Base-by-base conservation (phyloP, 2,113 vertebrate species). In the Tachysurus fulvidraco region DNA sequence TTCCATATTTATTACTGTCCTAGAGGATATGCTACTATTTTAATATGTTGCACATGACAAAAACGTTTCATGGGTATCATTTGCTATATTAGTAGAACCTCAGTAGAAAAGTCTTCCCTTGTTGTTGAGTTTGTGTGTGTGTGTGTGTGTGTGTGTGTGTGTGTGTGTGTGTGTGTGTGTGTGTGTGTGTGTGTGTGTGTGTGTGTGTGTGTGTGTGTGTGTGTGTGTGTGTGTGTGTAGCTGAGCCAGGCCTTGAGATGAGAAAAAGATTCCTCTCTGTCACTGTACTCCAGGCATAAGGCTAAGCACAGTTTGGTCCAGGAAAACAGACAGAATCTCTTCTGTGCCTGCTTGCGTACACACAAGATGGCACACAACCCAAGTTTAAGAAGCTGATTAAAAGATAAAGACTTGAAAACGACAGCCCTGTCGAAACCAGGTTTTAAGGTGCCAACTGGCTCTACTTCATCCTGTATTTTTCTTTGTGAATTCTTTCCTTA, bases 381-480 rank as follows among this genome's bases (percentile, higher is more conserved):
- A 82, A 80, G 83, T 71, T 73, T 50, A 82, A 73, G 55, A 73
- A 91, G 89, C 91, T 94, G 95, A 95, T 95, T 94, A 95, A 95
- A 95, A 94, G 93, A 93, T 91, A 91, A n/a, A 64, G 91, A 92
- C 92, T 93, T 93, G 93, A 93, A 94, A 92, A 85, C 55, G 90
- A 91, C 89, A 86, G 91, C 91, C 92, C 92, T 91, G 91, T 90
- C 91, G 90, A 93, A 91, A 87, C 91, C 89, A 84, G 91, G 89
- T 92, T 88, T 89, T 86, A 91, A 90, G 92, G 92, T 88, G 91
- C 76, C 92, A 91, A 86, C 85, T 88, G 91, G 91, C 88, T 92
- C 90, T 90, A 92, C 91, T 91, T 92, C 93, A 93, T 94, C 94
- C 93, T 89, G 92, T 88, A 90, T 90, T 92, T 84, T 90, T 91